Conservation (phyloP, 2,888 invertebrate genomes). For the Leuctra nigra region DNA sequence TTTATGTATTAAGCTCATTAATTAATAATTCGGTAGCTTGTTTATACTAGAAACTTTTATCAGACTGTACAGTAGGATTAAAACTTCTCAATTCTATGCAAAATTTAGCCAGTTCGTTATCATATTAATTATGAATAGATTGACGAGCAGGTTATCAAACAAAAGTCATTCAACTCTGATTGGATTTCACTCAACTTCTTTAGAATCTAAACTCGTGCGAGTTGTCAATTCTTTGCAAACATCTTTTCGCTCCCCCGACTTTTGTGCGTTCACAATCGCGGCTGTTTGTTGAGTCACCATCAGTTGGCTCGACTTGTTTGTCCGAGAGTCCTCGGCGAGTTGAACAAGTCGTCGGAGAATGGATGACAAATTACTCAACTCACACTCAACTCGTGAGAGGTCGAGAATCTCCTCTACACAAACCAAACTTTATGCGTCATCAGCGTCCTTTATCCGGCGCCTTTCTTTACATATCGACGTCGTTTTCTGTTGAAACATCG, state of each 20-base stretch:
- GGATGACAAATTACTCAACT: conserved; percentile 18
- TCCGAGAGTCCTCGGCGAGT: conserved; percentile 2
- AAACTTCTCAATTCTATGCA: too few species aligned
- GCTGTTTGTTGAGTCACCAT: conserved; percentile 10
- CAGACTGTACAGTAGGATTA: too few species aligned
- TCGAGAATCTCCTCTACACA: conserved; percentile 1
- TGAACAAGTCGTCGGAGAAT: conserved; percentile 15
- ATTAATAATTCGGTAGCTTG: too few species aligned
- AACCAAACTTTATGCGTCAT: conserved; percentile 13
- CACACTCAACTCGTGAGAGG: conserved; percentile 10
- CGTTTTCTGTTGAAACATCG: conserved; percentile 3
- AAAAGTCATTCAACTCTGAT: neutral
- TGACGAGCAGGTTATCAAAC: neutral
- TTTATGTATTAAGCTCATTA: too few species aligned
- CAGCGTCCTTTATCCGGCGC: conserved; percentile 12
- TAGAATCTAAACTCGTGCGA: neutral
- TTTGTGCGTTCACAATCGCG: neutral
- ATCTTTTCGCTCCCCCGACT: neutral
- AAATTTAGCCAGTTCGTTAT: neutral
- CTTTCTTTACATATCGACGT: conserved; percentile 14
- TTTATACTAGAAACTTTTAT: too few species aligned
- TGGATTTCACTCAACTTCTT: neutral
- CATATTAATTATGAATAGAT: neutral
- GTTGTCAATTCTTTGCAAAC: neutral
- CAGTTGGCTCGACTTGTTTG: conserved; percentile 12